Base-by-base conservation (phyloP, 2,888 invertebrate species). In the Meteorus cinctellus region DNA sequence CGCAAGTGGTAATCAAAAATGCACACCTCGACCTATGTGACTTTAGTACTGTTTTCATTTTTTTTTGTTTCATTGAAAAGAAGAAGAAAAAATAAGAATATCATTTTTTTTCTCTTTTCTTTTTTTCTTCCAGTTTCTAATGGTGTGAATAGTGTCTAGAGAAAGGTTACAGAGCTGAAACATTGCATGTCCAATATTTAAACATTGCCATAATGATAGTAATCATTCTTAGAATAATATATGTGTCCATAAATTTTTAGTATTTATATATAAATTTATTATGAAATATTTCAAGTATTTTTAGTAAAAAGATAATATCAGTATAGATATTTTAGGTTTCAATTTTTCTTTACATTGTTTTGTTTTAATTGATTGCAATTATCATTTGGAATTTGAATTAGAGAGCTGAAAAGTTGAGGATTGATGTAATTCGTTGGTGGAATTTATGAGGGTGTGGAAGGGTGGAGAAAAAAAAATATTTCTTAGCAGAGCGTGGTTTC, bases 401-500 rank as follows among this genome's bases (percentile, higher is more conserved):
- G 6, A 41, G 12, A 41, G 8, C 12, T 12, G 12, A 41, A 2
- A 41, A 8, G 8, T 8, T 12, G 2, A 2, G 12, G 41, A 12
- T 41, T 8, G 12, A 12, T 59, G 34, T 59, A 0, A 8, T 59
- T n/a, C 34, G 24, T 24, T 24, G 3, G 6, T 59, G 0, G 1
- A 16, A 63, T 29, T 12, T 24, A 51, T 2, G 8, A 48, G 5
- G 41, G 12, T n/a, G 27, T 6, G 65, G 8, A 69, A 69, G 48
- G 27, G 69, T 67, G 48, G 29, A 51, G 24, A 19, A 72, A 72
- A 77, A 81, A 73, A 81, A 72, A 80, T 68, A 24, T 34, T 24
- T 60, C 12, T 70, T 84, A 85, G 87, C 86, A 86, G 86, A 87
- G 84, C 86, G 83, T 86, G 85, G 85, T 86, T 86, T 86, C 86